phyloP scores from a whole-genome alignment of 35 echinoderm and acorn worm species.

The Stichopus chloronotus region DNA sequence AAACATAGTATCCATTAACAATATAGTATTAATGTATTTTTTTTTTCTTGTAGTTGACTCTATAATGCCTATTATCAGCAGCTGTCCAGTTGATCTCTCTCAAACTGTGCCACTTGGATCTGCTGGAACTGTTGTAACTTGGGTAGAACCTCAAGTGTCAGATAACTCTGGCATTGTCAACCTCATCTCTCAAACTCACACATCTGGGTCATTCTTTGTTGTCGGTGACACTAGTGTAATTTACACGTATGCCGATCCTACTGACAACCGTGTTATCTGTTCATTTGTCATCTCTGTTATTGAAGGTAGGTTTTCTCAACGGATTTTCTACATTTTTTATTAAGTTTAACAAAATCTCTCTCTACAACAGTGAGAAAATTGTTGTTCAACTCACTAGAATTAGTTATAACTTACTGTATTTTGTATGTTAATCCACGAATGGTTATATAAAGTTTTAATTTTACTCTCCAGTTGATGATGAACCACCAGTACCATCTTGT shows the following conservation, averaged over 20 bases:
- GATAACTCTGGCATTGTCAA: slow-evolving; percentile 76
- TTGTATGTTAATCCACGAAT: not conserved
- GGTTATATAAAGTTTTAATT: not conserved
- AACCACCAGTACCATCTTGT: slow-evolving; percentile 60
- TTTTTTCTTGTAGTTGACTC: not conserved
- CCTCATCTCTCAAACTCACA: slow-evolving; percentile 16
- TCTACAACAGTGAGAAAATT: not conserved
- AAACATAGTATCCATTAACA: no score
- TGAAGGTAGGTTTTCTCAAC: slow-evolving; percentile 53
- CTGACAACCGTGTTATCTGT: slow-evolving; percentile 48
- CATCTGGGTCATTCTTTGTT: slow-evolving; percentile 15
- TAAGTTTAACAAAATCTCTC: not conserved
- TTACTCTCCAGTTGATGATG: slow-evolving; percentile 44
- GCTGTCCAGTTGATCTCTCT: not conserved
- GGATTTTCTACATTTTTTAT: not conserved
- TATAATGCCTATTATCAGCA: not conserved
- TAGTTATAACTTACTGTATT: no score
- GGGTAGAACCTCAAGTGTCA: slow-evolving; percentile 33
- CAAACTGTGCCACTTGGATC: not conserved
- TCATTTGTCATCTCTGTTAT: slow-evolving; percentile 45
- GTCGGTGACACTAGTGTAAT: slow-evolving; percentile 44
- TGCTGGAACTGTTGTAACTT: not conserved
- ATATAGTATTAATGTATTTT: not conserved
- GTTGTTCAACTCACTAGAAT: no score
- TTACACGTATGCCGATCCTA: slow-evolving; percentile 50